phyloP scores from a whole-genome alignment of 1,140 invertebrate genomes.

The Condylostylus longicornis region DNA sequence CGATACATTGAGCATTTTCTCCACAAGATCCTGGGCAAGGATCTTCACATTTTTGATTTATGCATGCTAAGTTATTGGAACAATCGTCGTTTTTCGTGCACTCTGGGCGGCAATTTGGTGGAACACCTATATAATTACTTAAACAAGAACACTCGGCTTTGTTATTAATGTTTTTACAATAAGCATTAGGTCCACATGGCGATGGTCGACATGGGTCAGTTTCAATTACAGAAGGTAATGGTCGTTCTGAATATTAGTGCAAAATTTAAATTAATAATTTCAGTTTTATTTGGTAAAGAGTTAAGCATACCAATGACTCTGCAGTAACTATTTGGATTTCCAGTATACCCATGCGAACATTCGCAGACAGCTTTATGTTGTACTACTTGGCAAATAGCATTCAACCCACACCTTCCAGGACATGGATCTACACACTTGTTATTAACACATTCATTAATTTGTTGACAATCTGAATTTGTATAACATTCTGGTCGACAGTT shows the following conservation, averaged over 20 bases:
- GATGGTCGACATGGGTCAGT: conserved; percentile 54
- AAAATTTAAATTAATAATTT: neutral
- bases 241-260: conserved; percentile 7
- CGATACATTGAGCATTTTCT: conserved; percentile 49
- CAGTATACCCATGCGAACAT: conserved; percentile 53
- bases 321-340: conserved; percentile 63
- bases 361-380: conserved; percentile 58
- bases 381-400: conserved; percentile 54
- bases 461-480: conserved; percentile 55
- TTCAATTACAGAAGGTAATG: conserved; percentile 7
- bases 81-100: conserved; percentile 51
- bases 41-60: conserved; percentile 49
- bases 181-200: conserved; percentile 59
- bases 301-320: conserved; percentile 42
- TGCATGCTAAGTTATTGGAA: conserved; percentile 41
- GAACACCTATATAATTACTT: conserved; percentile 43
- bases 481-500: conserved; percentile 60
- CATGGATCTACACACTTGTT: conserved; percentile 70
- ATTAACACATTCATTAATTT: conserved; percentile 54
- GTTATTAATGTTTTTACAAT: conserved; percentile 45
- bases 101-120: conserved; percentile 51
- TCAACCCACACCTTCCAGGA: conserved; percentile 55
- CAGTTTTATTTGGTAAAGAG: conserved; percentile 3
- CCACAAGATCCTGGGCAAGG: conserved; percentile 67
- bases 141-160: conserved; percentile 45